Percentiles rank a stretch among this genome's conserved stretches.
These are phyloP conservation scores for Apogon hyalosoma DNA, from an alignment of 2,797 vertebrate species.

Conservation along the genomic window DNA sequence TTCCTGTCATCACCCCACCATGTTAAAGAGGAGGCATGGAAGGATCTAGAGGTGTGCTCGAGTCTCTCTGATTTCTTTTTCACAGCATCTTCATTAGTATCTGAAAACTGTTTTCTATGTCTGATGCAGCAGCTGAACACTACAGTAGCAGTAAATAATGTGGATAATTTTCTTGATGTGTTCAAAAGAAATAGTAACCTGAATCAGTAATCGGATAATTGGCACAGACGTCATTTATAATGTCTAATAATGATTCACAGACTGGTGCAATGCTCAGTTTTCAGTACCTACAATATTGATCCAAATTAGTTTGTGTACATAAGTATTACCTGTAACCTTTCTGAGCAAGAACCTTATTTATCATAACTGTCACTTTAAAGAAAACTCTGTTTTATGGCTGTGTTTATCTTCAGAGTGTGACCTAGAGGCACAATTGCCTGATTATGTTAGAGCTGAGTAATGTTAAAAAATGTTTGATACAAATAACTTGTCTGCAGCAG, in stretches of 20 bases:
- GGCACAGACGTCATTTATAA: conserved; percentile 16
- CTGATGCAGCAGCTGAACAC: conserved; percentile 16
- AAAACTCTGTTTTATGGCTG: no score
- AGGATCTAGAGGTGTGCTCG: conserved; percentile 47
- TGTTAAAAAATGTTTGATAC: no score
- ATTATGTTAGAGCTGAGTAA: no score
- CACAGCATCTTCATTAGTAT: conserved; percentile 27
- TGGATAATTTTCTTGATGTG: conserved; percentile 30
- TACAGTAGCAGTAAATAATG: conserved; percentile 20
- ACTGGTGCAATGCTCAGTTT: conserved; percentile 13
- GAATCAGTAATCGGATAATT: conserved; percentile 33
- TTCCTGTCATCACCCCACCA: conserved; percentile 70
- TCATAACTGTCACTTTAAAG: no score
- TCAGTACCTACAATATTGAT: conserved; percentile 25
- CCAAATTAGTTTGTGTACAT: conserved; percentile 9
- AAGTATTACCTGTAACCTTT: conserved; percentile 7
- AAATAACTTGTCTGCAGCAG: no score
- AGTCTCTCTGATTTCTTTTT: conserved; percentile 54
- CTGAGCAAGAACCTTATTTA: no score
- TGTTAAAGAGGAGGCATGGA: conserved; percentile 40
- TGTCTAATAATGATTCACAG: conserved; percentile 16
- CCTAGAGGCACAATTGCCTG: no score
- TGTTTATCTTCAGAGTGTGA: no score
- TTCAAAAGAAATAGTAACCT: conserved; percentile 15
- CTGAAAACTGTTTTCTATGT: conserved; percentile 33